phyloP scores from a whole-genome alignment of 1,140 invertebrate species.

The Meloidogyne floridensis region DNA sequence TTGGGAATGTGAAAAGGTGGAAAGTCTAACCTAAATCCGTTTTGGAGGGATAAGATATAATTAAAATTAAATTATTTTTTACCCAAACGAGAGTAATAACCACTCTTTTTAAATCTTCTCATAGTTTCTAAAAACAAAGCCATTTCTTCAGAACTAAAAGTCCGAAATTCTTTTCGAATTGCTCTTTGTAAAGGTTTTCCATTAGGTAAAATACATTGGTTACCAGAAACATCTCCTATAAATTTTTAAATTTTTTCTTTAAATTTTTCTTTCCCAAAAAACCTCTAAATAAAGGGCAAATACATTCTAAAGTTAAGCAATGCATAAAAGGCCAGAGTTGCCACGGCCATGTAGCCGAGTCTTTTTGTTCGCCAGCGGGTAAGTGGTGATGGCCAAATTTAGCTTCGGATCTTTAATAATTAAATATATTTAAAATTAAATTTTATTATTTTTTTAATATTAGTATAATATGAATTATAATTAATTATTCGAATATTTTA shows the following conservation, averaged over 20 bases:
- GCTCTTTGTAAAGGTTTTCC: conserved; percentile 55
- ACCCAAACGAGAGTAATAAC: conserved; percentile 51
- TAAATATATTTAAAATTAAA: too few relatives aligned
- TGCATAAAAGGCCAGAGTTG: conserved; percentile 43
- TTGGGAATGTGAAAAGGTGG: too few relatives aligned
- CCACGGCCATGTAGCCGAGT: conserved; percentile 40
- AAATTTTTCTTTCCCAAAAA: too few relatives aligned
- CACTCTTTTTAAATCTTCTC: conserved; percentile 52
- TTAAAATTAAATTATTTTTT: background rate
- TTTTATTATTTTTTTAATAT: too few relatives aligned
- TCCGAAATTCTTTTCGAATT: conserved; percentile 67
- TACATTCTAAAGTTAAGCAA: conserved; percentile 57
- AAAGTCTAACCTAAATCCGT: too few relatives aligned
- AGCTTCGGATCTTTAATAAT: background rate
- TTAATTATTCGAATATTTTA: too few relatives aligned
- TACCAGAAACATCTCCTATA: conserved; percentile 27
- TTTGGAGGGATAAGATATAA: too few relatives aligned
- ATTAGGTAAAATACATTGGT: conserved; percentile 50
- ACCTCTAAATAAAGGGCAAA: conserved; percentile 49
- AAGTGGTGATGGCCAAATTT: conserved; percentile 23
- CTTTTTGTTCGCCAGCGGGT: conserved; percentile 39
- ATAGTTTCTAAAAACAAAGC: conserved; percentile 49
- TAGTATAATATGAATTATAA: too few relatives aligned
- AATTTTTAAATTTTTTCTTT: conserved; percentile 14
- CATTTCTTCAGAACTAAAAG: conserved; percentile 65